Evolutionary conservation across 2,797 vertebrate species (phyloP).

Genomic region (Platyrinchus mystaceus): DNA sequence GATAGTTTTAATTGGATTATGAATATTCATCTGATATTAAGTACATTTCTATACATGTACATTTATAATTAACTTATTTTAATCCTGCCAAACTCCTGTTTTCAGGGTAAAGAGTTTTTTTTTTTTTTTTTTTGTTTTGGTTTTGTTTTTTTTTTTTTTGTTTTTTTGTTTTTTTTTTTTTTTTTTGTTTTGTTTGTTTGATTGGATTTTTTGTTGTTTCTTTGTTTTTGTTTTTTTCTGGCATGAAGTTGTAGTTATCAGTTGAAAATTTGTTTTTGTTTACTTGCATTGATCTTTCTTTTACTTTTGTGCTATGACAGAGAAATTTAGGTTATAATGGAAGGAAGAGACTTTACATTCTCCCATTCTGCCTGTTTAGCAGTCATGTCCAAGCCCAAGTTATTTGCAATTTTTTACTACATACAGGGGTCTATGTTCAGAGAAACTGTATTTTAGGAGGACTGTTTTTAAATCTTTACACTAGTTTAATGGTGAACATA

Average conservation of each 20-base stretch:
- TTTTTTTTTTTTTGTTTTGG: neutral
- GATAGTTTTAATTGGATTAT: neutral
- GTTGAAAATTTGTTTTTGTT: neutral
- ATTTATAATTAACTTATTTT: neutral
- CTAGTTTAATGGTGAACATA: neutral
- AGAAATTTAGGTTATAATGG: neutral
- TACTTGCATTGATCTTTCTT: neutral
- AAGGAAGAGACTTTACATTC: neutral
- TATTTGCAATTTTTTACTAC: neutral
- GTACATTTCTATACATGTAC: neutral
- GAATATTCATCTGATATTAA: constrained; percentile 4
- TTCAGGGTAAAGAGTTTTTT: neutral
- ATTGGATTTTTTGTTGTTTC: too few species aligned
- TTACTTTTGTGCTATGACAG: neutral
- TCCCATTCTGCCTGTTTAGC: neutral
- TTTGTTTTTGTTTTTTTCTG: too few species aligned
- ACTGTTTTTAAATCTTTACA: neutral
- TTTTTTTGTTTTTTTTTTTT: neutral
- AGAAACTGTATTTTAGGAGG: neutral
- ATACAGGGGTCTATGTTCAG: neutral
- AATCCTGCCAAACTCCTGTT: neutral
- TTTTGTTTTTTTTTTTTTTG: too few species aligned
- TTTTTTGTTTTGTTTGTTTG: too few species aligned
- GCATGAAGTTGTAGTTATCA: neutral
- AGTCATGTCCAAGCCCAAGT: neutral